A percentile compares a stretch with the other conserved stretches of the same genome.
phyloP scores from a whole-genome alignment of 1,140 invertebrate species.

The Antheraea pernyi region DNA sequence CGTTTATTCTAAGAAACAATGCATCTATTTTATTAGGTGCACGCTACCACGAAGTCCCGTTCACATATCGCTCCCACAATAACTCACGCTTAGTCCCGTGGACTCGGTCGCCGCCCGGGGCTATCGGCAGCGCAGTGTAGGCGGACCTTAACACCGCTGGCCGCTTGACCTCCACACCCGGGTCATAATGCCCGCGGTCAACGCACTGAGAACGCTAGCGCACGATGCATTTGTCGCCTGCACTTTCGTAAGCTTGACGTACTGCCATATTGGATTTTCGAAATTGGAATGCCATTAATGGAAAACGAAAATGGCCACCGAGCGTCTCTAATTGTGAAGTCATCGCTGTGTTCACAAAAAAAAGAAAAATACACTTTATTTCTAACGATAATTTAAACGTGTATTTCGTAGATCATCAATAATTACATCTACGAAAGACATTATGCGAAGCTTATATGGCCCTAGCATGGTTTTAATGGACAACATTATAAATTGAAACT shows the following conservation, averaged over 20 bases:
- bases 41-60: conserved; percentile 18
- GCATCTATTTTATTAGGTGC: background rate
- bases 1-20: background rate
- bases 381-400: no score
- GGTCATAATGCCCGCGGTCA: conserved; percentile 47
- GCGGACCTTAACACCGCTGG: conserved; percentile 36
- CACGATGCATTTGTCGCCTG: conserved; percentile 38
- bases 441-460: no score
- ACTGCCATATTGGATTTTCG: conserved; percentile 26
- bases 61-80: conserved; percentile 11
- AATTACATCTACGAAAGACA: no score
- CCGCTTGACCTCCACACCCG: conserved; percentile 56
- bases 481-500: no score
- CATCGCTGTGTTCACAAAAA: background rate
- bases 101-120: conserved; percentile 18
- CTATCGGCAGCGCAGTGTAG: conserved; percentile 29
- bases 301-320: conserved; percentile 6
- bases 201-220: conserved; percentile 41
- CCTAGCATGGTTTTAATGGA: no score
- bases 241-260: conserved; percentile 29
- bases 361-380: no score
- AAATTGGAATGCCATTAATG: conserved; percentile 12
- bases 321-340: background rate
- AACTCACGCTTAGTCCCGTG: conserved; percentile 8
- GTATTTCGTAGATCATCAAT: no score